Evolutionary conservation across 1,140 invertebrate genomes (phyloP).

Genomic region (Bombus waltoni): DNA sequence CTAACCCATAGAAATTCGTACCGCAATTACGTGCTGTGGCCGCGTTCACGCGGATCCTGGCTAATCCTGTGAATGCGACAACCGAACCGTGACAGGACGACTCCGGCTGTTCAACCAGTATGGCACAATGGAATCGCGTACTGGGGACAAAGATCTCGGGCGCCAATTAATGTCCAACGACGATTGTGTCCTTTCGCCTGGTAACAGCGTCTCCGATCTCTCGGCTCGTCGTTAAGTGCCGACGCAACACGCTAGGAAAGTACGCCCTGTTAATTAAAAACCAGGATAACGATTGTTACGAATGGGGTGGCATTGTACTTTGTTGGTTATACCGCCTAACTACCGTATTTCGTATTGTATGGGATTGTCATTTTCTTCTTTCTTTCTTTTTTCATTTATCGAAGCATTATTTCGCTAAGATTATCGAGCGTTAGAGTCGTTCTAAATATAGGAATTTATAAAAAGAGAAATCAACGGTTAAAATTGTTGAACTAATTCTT

Average conservation of each 20-base stretch:
- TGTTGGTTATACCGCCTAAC: background rate
- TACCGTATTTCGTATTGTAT: background rate
- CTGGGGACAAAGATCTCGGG: slow-evolving; percentile 76
- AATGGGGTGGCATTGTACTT: background rate
- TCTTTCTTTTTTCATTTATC: background rate
- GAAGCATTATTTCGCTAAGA: background rate
- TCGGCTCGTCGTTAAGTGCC: slow-evolving; percentile 15
- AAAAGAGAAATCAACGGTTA: background rate
- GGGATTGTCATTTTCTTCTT: background rate
- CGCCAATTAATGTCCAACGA: slow-evolving; percentile 79
- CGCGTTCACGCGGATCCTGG: slow-evolving; percentile 74
- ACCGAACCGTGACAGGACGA: slow-evolving; percentile 76
- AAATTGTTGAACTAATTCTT: too few relatives aligned
- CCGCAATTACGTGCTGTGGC: slow-evolving; percentile 76
- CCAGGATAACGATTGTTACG: background rate
- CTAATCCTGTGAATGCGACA: slow-evolving; percentile 78
- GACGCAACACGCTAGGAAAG: background rate
- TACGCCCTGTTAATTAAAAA: slow-evolving; percentile 54
- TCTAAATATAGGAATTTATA: background rate
- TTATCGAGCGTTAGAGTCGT: background rate
- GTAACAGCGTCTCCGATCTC: slow-evolving; percentile 29
- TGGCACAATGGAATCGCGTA: slow-evolving; percentile 75
- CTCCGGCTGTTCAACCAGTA: slow-evolving; percentile 61
- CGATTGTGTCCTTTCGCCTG: slow-evolving; percentile 60
- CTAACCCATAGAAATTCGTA: slow-evolving; percentile 77